These are phyloP conservation scores for Sipha maydis DNA, from an alignment of 2,888 invertebrate genomes.

Conservation along the genomic window DNA sequence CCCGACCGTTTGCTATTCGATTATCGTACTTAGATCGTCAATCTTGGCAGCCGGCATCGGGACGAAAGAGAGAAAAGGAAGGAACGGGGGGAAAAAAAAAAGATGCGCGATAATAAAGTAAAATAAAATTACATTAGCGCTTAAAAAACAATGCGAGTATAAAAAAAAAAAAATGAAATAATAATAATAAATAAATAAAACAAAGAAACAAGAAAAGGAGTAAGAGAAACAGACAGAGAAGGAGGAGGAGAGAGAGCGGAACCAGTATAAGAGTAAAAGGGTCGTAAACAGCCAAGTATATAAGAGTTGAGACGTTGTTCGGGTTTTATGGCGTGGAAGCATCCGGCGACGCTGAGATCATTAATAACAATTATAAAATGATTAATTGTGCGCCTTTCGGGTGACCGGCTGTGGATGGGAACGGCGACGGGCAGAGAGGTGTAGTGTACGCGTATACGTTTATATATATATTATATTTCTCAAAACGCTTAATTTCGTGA, in stretches of 20 bases:
- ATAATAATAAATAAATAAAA: constrained; percentile 25
- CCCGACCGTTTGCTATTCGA: constrained; percentile 57
- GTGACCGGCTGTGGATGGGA: constrained; percentile 43
- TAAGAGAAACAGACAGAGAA: neutral
- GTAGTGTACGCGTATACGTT: neutral
- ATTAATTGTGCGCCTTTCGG: constrained; percentile 53
- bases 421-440: neutral
- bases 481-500: constrained; percentile 55
- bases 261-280: constrained; percentile 30
- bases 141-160: constrained; percentile 29
- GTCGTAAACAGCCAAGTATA: constrained; percentile 51
- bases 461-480: constrained; percentile 4
- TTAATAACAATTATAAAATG: constrained; percentile 63
- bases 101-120: constrained; percentile 33
- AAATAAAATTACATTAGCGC: constrained; percentile 59
- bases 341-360: constrained; percentile 62
- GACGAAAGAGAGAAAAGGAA: constrained; percentile 2
- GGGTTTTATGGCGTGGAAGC: constrained; percentile 62
- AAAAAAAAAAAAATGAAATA: neutral
- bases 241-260: neutral
- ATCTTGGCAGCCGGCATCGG: constrained; percentile 2
- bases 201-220: neutral
- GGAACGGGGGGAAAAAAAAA: neutral
- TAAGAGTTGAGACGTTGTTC: constrained; percentile 63
- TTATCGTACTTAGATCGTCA: constrained; percentile 57